Evolutionary conservation across 2,797 vertebrate species (phyloP), one percentile per base, ranked within the genome.

Genomic region (Semaprochilodus insignis): DNA sequence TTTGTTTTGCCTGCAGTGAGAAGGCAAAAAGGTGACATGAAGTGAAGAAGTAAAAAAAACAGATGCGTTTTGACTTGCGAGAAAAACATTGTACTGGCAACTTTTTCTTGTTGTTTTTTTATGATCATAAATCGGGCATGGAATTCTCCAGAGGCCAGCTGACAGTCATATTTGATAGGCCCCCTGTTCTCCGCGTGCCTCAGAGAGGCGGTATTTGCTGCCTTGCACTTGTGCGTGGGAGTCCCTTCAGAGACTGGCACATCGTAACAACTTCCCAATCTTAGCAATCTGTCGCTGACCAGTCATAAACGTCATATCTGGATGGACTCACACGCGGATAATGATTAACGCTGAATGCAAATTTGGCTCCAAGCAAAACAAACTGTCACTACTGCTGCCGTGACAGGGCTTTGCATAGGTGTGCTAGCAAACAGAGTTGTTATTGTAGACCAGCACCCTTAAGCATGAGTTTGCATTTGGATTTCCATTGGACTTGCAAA

Each of bases 1-100:
- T 92, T 92, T 92, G 87, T 92, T 94, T 94, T 92, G 93, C 92
- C 91, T 92, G 90, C 88, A 90, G 92, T 92, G 86, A 81, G 85
- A 87, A 93, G 92, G 89, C 90, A 91, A 94, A 31, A 93, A 95
- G 92, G 92, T 93, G 91, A 91, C 85, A 88, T 81, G 44, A 87
- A 90, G 88, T 80, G 78, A 73, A 80, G 83, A 77, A 85, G 76
- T 77, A 79, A 74, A 78, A 81, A 86, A 77, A 86, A 74, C 71
- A 88, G 74, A 85, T 63, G 87, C 40, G 75, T 86, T 84, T 88
- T 85, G 73, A 79, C 70, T 72, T 73, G 71, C 60, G 19, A 67
- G 23, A 86, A 87, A 82, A 80, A 83, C 77, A 88, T 82, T 74
- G 65, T 80, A 84, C 73, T 86, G 72, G 40, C 75, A 86, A 87